These are phyloP conservation scores for Aplysia californica DNA, from an alignment of 1,140 invertebrate species.

Conservation along the genomic window DNA sequence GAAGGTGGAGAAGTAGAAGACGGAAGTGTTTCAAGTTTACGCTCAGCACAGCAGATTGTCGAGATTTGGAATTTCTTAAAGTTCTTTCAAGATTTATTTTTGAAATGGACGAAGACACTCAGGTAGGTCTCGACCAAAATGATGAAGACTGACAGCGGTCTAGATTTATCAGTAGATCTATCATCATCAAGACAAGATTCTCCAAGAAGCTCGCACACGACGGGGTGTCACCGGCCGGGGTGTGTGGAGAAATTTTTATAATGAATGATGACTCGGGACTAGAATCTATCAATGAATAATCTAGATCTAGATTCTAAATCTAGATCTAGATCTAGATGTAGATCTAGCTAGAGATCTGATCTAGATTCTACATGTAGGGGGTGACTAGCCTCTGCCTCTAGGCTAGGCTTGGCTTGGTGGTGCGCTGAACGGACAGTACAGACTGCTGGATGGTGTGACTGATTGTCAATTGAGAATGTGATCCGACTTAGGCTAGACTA, in stretches of 20 bases:
- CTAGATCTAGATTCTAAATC: not conserved
- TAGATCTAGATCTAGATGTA: not conserved
- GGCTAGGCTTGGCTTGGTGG: not conserved
- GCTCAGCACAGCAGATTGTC: not conserved
- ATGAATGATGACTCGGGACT: not conserved
- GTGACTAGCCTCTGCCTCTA: no score
- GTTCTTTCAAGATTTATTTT: not conserved
- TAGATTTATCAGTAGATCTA: not conserved
- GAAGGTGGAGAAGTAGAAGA: not conserved
- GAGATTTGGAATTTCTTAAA: not conserved
- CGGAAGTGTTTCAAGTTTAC: not conserved
- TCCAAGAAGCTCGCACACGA: no score
- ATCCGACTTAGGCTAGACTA: not conserved
- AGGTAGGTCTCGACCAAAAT: not conserved
- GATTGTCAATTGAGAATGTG: not conserved
- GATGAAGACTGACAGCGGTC: conserved; percentile 7
- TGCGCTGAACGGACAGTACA: not conserved
- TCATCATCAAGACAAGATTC: no score
- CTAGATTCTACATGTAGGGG: no score
- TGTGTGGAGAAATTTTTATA: not conserved
- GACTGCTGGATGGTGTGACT: not conserved
- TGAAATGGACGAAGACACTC: not conserved
- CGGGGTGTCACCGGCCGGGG: no score
- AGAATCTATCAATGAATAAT: not conserved
- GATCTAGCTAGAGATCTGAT: not conserved